A percentile compares a stretch with the other conserved stretches of the same genome.
phyloP scores from a whole-genome alignment of 2,888 invertebrate species.

The Peribatodes rhomboidaria region DNA sequence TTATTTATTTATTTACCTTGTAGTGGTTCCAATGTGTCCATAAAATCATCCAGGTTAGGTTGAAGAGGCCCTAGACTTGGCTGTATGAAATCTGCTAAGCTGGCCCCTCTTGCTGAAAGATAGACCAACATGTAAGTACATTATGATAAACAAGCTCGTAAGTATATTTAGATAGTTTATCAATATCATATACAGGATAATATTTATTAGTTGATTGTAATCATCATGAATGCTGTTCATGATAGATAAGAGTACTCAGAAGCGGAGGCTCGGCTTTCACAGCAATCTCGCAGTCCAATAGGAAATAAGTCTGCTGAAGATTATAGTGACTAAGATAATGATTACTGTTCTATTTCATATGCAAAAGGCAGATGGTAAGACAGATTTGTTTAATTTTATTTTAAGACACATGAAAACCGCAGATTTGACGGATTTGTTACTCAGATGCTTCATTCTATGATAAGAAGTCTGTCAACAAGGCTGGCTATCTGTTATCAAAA shows the following conservation, averaged over 20 bases:
- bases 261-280: slow-evolving; percentile 35
- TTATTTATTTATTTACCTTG: slow-evolving; percentile 88
- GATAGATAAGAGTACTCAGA: slow-evolving; percentile 28
- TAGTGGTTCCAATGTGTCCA: slow-evolving; percentile 95
- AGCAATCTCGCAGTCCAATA: slow-evolving; percentile 20
- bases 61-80: slow-evolving; percentile 98
- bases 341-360: neutral
- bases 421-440: neutral
- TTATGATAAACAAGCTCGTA: slow-evolving; percentile 14
- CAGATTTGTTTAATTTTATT: slow-evolving; percentile 1
- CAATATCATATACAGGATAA: slow-evolving; percentile 26
- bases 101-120: slow-evolving; percentile 92
- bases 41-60: slow-evolving; percentile 98
- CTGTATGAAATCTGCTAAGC: slow-evolving; percentile 98
- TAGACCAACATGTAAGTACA: slow-evolving; percentile 35
- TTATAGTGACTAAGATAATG: slow-evolving; percentile 1
- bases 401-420: neutral
- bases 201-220: slow-evolving; percentile 31
- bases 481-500: neutral
- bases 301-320: slow-evolving; percentile 16
- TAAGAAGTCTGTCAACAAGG: neutral
- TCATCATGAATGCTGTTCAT: slow-evolving; percentile 34
- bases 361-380: slow-evolving; percentile 1
- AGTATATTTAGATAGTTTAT: slow-evolving; percentile 33
- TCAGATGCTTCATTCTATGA: neutral